Evolutionary conservation across 2,888 invertebrate species (phyloP).

Genomic region (Bursaphelenchus okinawaensis): DNA sequence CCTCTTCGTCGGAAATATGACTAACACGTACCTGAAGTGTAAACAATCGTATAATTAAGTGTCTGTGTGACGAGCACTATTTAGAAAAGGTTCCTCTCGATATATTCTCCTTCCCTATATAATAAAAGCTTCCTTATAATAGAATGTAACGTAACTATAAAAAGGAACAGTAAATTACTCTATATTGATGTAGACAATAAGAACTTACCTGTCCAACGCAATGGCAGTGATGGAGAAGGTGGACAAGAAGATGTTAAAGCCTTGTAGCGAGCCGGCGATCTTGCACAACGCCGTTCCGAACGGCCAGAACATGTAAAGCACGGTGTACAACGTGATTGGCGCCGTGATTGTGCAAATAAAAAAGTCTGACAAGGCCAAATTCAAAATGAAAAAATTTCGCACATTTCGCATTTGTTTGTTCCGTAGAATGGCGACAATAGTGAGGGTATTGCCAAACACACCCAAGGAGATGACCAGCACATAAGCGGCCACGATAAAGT

Average conservation of each 20-base stretch:
- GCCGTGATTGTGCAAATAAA: conserved; percentile 78
- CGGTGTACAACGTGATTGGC: conserved; percentile 79
- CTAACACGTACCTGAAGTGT: conserved; percentile 52
- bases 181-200: too few relatives aligned
- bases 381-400: conserved; percentile 62
- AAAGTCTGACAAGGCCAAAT: conserved; percentile 54
- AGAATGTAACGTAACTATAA: too few relatives aligned
- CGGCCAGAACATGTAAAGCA: conserved; percentile 71
- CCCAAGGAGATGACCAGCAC: conserved; percentile 73
- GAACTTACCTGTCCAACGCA: conserved; percentile 59
- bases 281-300: conserved; percentile 78
- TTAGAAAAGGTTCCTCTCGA: too few relatives aligned
- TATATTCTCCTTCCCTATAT: too few relatives aligned
- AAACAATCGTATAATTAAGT: neutral
- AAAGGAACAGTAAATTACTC: too few relatives aligned
- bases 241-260: conserved; percentile 79
- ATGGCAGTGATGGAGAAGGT: conserved; percentile 89
- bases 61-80: neutral
- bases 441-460: conserved; percentile 77
- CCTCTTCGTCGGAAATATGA: conserved; percentile 56
- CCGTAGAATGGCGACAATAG: conserved; percentile 72
- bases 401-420: conserved; percentile 85
- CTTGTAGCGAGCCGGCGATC: conserved; percentile 78
- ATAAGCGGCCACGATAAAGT: conserved; percentile 47
- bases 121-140: too few relatives aligned